Percentiles rank a stretch among this genome's conserved stretches.
Conservation (phyloP, 37 sponge, comb jelly and placozoan species). For the Haliclona indistincta region DNA sequence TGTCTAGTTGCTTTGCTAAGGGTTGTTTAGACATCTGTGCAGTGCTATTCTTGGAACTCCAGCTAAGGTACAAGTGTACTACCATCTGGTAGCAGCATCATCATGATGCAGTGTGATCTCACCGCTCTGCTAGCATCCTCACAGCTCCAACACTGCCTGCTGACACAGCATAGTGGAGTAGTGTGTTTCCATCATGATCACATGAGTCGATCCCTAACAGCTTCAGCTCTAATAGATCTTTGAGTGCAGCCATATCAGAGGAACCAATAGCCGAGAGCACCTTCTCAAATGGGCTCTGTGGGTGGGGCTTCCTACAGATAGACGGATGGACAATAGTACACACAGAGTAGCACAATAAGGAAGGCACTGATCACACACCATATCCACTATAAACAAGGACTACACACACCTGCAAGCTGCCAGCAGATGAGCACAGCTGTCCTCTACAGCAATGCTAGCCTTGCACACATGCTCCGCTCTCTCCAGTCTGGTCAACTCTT, state of each 20-base stretch:
- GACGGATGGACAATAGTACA: not conserved
- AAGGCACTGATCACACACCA: not conserved
- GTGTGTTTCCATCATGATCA: slow-evolving; percentile 56
- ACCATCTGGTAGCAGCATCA: too few species aligned
- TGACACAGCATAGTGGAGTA: slow-evolving; percentile 74
- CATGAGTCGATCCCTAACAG: slow-evolving; percentile 7
- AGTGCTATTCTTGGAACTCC: too few species aligned
- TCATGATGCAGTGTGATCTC: too few species aligned
- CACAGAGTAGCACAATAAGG: not conserved
- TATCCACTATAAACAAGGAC: too few species aligned
- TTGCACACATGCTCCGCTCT: not conserved
- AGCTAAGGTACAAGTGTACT: too few species aligned
- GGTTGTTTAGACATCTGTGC: too few species aligned
- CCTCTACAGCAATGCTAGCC: not conserved
- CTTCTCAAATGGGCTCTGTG: slow-evolving; percentile 25
- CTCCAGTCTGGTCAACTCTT: not conserved
- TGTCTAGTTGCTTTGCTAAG: too few species aligned
- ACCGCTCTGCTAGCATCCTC: slow-evolving; percentile 44
- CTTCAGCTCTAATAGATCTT: slow-evolving; percentile 16
- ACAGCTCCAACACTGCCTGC: slow-evolving; percentile 27
- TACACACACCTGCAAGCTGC: not conserved
- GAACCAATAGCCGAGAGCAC: slow-evolving; percentile 42
- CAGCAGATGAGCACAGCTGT: not conserved
- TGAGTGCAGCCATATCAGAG: slow-evolving; percentile 11
- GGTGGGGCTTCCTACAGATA: not conserved